These are phyloP conservation scores for Drosophila tsacasi DNA, from an alignment of 1,140 invertebrate species.

Conservation along the genomic window DNA sequence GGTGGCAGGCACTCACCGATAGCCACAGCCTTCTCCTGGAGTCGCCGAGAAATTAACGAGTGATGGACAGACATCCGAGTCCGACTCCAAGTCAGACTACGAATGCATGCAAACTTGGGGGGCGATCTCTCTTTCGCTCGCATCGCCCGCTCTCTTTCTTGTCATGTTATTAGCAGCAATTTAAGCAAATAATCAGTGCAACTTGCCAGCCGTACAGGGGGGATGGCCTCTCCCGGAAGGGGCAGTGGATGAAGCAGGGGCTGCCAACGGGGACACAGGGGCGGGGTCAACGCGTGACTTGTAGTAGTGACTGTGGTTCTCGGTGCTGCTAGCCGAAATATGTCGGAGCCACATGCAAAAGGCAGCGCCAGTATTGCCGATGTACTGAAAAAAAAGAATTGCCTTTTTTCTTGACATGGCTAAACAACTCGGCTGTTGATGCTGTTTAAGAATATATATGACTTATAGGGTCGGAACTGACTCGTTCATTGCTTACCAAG, in stretches of 20 bases:
- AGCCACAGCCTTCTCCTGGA: slow-evolving; percentile 1
- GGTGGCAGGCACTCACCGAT: slow-evolving; percentile 54
- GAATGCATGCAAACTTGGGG: slow-evolving; percentile 68
- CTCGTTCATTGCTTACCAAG: background rate
- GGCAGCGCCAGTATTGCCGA: slow-evolving; percentile 37
- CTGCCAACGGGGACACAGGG: slow-evolving; percentile 20
- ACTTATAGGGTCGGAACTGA: background rate
- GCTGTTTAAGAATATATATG: background rate
- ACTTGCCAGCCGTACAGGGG: slow-evolving; percentile 52
- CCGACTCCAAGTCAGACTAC: slow-evolving; percentile 11
- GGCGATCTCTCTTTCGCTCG: slow-evolving; percentile 37
- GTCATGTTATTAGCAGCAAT: slow-evolving; percentile 85
- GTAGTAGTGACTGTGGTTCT: slow-evolving; percentile 19
- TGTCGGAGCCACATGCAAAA: slow-evolving; percentile 51
- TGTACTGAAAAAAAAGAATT: slow-evolving; percentile 1
- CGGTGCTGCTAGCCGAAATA: slow-evolving; percentile 49
- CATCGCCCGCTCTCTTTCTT: slow-evolving; percentile 57
- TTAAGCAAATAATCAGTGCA: slow-evolving; percentile 85
- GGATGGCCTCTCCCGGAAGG: background rate
- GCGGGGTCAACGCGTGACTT: slow-evolving; percentile 70
- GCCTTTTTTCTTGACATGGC: too few relatives aligned
- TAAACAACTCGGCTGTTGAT: background rate
- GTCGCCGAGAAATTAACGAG: slow-evolving; percentile 68
- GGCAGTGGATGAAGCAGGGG: background rate
- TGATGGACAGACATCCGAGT: slow-evolving; percentile 77